These are phyloP conservation scores for Elegia similella DNA, from an alignment of 2,888 invertebrate genomes.

Conservation along the genomic window DNA sequence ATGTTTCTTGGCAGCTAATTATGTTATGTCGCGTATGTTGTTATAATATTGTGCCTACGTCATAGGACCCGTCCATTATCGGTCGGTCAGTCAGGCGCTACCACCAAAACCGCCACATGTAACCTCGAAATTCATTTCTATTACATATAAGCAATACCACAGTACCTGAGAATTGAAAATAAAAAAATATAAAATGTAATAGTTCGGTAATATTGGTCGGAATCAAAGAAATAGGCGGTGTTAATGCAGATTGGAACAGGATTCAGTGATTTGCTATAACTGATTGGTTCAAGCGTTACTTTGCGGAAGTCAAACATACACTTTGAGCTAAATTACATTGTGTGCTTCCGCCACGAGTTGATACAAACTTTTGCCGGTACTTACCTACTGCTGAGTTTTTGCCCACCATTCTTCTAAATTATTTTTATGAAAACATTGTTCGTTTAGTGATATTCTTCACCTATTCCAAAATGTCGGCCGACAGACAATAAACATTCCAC, in stretches of 20 bases:
- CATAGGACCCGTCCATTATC: not conserved
- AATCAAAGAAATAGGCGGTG: slow-evolving; percentile 13
- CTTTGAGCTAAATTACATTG: too few relatives aligned
- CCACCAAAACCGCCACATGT: slow-evolving; percentile 52
- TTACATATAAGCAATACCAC: slow-evolving; percentile 78
- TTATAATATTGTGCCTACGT: not conserved
- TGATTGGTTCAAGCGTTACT: too few relatives aligned
- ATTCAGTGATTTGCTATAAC: not conserved
- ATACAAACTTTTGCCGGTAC: too few relatives aligned
- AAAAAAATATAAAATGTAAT: slow-evolving; percentile 58
- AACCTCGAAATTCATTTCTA: slow-evolving; percentile 57
- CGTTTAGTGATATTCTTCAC: too few relatives aligned
- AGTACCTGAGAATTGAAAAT: slow-evolving; percentile 72
- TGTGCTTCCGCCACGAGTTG: too few relatives aligned
- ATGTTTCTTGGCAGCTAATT: too few relatives aligned
- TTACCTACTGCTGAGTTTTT: too few relatives aligned
- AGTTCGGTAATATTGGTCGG: slow-evolving; percentile 62
- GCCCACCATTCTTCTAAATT: too few relatives aligned
- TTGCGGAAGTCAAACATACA: too few relatives aligned
- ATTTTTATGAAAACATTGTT: too few relatives aligned
- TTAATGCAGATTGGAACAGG: slow-evolving; percentile 8
- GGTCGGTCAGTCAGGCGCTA: slow-evolving; percentile 29
- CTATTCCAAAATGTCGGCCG: too few relatives aligned
- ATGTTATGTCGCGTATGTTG: not conserved
- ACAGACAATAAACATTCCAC: too few relatives aligned